Evolutionary conservation across 2,888 invertebrate genomes (phyloP), one percentile per base, ranked within the genome.

Genomic region (Ferrisia virgata): DNA sequence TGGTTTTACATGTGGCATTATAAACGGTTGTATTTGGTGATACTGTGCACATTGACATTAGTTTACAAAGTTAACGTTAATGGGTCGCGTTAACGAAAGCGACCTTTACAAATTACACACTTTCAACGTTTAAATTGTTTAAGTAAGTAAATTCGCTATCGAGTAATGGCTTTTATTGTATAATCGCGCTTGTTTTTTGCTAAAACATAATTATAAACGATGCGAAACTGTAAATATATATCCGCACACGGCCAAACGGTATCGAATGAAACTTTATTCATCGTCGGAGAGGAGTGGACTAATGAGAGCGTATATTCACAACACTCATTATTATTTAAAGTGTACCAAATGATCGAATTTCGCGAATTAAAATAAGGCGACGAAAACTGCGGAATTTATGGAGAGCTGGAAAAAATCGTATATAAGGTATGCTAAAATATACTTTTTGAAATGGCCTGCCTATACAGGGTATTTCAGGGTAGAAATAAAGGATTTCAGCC

Each of bases 141-240:
- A 69, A 11, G 69, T 31, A 31, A 69, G 69, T 69, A 69, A 69
- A 64, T 64, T 64, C 28, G 28, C 25, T 15, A 28, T 64, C 64
- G 64, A 64, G 28, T 64, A 64, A 64, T 64, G 64, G 64, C 64
- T 69, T 69, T 69, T 69, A 69, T 31, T 69, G 69, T 69, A n/a
- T 69, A 58, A 58, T 58, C 58, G 8, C 58, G 6, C n/a, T 43
- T 43, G 2, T n/a, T 43, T 43, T 58, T 58, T 58, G 18, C 9
- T 58, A 11, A 64, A 64, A 64, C 28, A 28, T 25, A 25, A 28
- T 64, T 64, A 64, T 64, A 25, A 64, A 64, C 64, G 64, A 1
- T 25, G 28, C 9, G 25, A 64, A 64, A 64, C 11, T 25, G 28
- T 9, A 25, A 58, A 2, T 64, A 64, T 13, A 9, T 40, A 13